Percentiles rank a stretch among this genome's conserved stretches.
phyloP scores from a whole-genome alignment of 1,140 invertebrate genomes.

The Venturia canescens region DNA sequence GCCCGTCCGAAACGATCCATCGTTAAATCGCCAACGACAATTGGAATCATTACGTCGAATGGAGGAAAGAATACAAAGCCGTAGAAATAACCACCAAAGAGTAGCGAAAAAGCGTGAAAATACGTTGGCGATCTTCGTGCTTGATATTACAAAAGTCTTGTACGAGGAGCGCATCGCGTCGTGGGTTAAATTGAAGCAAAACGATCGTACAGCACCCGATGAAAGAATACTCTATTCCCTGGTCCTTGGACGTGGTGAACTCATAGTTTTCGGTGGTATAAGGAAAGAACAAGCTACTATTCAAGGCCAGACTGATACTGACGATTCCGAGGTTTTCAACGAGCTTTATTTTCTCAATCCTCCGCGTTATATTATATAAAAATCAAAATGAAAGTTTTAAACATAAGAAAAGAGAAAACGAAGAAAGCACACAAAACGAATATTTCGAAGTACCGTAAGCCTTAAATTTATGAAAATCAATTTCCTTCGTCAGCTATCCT shows the following conservation, averaged over 20 bases:
- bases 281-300: conserved; percentile 82
- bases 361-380: conserved; percentile 84
- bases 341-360: conserved; percentile 88
- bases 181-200: conserved; percentile 85
- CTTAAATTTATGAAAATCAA: not conserved
- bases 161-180: conserved; percentile 81
- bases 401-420: not conserved
- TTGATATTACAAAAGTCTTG: conserved; percentile 88
- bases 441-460: not conserved
- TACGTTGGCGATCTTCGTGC: conserved; percentile 88
- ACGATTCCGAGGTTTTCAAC: conserved; percentile 83
- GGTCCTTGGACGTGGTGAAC: conserved; percentile 91
- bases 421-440: not conserved
- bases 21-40: conserved; percentile 79
- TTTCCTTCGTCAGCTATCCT: not conserved
- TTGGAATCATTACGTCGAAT: conserved; percentile 80
- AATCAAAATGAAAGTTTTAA: not conserved
- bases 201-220: conserved; percentile 85
- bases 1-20: conserved; percentile 71
- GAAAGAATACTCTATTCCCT: conserved; percentile 94
- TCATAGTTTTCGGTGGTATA: conserved; percentile 96
- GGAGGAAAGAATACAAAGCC: conserved; percentile 78
- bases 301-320: conserved; percentile 71
- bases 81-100: conserved; percentile 60
- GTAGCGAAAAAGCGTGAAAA: conserved; percentile 72